Conservation (phyloP, 2,888 invertebrate genomes). For the Meliscaeva auricollis region DNA sequence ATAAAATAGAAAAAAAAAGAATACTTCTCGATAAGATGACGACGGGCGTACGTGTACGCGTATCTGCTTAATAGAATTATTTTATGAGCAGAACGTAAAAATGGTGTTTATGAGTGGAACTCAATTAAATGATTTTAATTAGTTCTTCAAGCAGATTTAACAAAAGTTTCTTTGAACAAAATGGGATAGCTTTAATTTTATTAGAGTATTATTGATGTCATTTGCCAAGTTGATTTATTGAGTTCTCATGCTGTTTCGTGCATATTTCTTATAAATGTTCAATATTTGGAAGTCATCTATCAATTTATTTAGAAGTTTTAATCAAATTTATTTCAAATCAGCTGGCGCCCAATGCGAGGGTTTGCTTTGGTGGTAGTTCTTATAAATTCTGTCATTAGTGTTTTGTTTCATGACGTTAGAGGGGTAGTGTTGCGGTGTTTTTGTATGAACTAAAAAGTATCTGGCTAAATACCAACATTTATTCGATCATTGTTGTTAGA, state of each 20-base stretch:
- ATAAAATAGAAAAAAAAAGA: neutral
- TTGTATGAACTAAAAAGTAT: too few species aligned
- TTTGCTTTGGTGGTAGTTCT: too few species aligned
- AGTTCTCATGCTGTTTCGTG: neutral
- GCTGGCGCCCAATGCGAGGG: neutral
- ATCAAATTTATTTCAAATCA: neutral
- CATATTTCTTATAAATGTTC: too few species aligned
- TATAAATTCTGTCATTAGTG: too few species aligned
- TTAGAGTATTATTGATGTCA: neutral
- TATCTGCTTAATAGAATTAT: constrained; percentile 23
- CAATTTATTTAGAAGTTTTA: neutral
- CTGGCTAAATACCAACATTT: too few species aligned
- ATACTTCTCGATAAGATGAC: neutral
- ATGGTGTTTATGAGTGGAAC: constrained; percentile 61
- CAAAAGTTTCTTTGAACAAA: neutral
- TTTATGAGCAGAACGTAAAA: constrained; percentile 59
- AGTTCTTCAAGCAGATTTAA: constrained; percentile 17
- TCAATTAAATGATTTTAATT: constrained; percentile 62
- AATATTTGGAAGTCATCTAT: too few species aligned
- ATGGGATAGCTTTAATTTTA: neutral
- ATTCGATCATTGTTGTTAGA: too few species aligned
- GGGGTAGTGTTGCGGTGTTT: too few species aligned
- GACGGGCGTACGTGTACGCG: neutral
- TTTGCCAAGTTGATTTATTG: neutral
- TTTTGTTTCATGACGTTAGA: too few species aligned